Evolutionary conservation across 2,797 vertebrate species (phyloP).

Genomic region (Prionace glauca): DNA sequence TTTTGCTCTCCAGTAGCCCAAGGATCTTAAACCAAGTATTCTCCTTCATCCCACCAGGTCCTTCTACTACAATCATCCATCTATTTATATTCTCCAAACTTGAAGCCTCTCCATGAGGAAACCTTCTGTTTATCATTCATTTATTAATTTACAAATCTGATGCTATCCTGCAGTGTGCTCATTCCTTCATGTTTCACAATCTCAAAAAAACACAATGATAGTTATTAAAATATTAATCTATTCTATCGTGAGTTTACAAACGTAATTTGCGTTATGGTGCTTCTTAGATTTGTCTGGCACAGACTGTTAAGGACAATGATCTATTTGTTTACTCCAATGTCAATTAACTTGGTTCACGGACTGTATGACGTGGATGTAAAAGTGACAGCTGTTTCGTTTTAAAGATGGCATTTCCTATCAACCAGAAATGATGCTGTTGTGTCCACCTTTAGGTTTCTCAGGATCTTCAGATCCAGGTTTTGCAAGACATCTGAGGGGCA

Average conservation of each 20-base stretch:
- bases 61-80: neutral
- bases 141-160: neutral
- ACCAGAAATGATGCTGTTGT: neutral
- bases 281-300: neutral
- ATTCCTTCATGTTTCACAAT: neutral
- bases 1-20: neutral
- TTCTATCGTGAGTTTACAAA: neutral
- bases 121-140: too few relatives aligned
- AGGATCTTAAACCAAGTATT: neutral
- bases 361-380: neutral
- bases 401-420: neutral
- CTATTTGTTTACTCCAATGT: constrained; percentile 4
- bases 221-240: neutral
- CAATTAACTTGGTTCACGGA: neutral
- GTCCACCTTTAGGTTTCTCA: neutral
- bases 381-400: neutral
- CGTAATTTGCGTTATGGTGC: neutral
- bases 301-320: neutral
- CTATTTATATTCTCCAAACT: neutral
- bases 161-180: neutral
- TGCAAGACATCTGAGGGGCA: neutral
- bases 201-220: neutral
- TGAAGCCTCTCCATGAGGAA: neutral
- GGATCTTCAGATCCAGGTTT: neutral
- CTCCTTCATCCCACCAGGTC: too few relatives aligned